Evolutionary conservation across 2,113 vertebrate species (phyloP), one percentile per base, ranked within the genome.

Genomic region (Phalacrocorax carbo): DNA sequence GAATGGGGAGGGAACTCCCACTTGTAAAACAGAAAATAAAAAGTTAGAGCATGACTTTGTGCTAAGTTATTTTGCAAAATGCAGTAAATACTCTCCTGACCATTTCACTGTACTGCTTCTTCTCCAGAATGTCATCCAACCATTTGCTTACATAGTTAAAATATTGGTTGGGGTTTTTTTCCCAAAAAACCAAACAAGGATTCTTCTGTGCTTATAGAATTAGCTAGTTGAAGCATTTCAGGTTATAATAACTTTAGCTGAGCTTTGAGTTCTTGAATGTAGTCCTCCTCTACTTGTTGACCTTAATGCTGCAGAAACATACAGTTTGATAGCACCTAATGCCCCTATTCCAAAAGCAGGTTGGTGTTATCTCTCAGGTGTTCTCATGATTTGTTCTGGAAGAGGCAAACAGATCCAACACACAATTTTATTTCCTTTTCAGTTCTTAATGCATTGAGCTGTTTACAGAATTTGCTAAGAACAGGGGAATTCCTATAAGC

Each of bases 31-130:
- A 76, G 86, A 91, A 95, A 95, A 82, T 65, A 68, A 84, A 20
- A 96, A 88, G 34, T 92, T 88, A 30, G 44, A 84, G 23, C 29
- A 11, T 91, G 86, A 79, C 90, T 91, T 96, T 76, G n/a, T 89
- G 44, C 66, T 52, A 78, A 81, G 23, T 62, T 84, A 23, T 48
- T 95, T 70, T 51, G 65, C 23, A 68, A 94, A 89, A 58, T 65
- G 21, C 30, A 44, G 23, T 61, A 76, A 88, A 54, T 62, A 30
- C 38, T 78, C 72, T 58, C 29, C 38, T 51, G 69, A 46, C 26
- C 13, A 9, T 91, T 78, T 64, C 55, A 27, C 13, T 48, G 9
- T 55, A 34, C 17, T 27, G 3, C 14, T 83, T 62, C 49, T 57
- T 3, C 10, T 89, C 14, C 48, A 86, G 80, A 91, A 84, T 93